Base-by-base conservation (phyloP, 2,113 vertebrate species). In the Oryzias javanicus region DNA sequence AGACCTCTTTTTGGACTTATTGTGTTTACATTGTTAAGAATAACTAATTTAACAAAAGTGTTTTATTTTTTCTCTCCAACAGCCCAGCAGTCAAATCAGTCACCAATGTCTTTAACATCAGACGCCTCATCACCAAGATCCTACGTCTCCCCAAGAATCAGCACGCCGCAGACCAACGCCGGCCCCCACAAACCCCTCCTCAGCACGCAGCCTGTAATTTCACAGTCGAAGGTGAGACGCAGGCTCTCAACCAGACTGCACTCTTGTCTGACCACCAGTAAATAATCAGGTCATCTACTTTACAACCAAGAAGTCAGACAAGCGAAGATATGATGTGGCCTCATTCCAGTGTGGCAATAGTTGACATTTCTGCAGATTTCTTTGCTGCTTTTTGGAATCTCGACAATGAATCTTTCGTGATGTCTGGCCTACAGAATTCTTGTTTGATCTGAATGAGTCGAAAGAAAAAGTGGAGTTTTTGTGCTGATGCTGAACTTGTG, bases 11-110 rank as follows among this genome's bases (percentile, higher is more conserved):
- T 29, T 29, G 27, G 27, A 29, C 6, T 6, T 29, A 29, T 29
- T 29, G 27, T 29, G 7, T 29, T 29, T 29, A 29, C 27, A 7
- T 29, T 29, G 27, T 29, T 29, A 6, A 7, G 6, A 29, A 29
- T 7, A 29, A 29, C 27, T 29, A 1, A 29, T 7, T 6, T 7
- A 29, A 29, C 27, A 29, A 15, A n/a, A 45, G 19, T 50, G 8
- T 0, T 20, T 59, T 42, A 14, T 54, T 6, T 24, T 55, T 40
- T 69, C 0, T n/a, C 12, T 19, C 12, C 10, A 89, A 72, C 88
- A 97, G 97, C 94, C 85, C 96, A 95, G 69, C 95, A 96, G 88
- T 98, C 96, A 53, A 99, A 95, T 89, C 97, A 99, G 86, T 99
- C 97, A 74, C 97, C 97, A 20, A 98, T 98, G 96, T 99, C 97